Conservation (phyloP, 2,797 vertebrate genomes). For the Coranthus polyacanthus region DNA sequence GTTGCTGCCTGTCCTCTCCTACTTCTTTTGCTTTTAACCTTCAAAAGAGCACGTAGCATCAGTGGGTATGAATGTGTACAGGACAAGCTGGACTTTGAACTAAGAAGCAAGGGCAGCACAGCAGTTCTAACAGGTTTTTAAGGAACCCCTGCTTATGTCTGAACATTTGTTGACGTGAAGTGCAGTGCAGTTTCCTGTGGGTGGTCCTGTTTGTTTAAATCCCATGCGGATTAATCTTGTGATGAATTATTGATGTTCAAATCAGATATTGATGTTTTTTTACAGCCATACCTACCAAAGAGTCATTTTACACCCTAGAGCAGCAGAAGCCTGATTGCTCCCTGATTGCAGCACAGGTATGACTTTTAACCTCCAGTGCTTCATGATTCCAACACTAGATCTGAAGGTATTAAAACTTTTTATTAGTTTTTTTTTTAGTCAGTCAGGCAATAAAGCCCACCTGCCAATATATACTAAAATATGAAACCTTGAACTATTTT, state of each 20-base stretch:
- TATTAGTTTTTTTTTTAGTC: no score
- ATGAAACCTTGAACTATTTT: no score
- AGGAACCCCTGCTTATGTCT: neutral
- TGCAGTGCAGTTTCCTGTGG: neutral
- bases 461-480: neutral
- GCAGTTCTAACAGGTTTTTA: no score
- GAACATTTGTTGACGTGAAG: neutral
- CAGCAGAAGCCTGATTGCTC: slow-evolving; percentile 1
- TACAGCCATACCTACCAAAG: slow-evolving; percentile 5
- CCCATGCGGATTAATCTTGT: slow-evolving; percentile 16
- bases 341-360: slow-evolving; percentile 37
- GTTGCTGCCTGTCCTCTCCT: neutral
- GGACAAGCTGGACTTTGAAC: neutral
- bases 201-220: slow-evolving; percentile 13
- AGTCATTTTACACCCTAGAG: slow-evolving; percentile 33
- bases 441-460: neutral
- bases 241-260: slow-evolving; percentile 48
- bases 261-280: slow-evolving; percentile 24
- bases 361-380: no score
- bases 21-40: neutral
- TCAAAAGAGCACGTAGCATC: neutral
- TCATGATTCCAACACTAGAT: no score
- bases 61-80: neutral
- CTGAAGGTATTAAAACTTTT: no score
- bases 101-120: no score